Base-by-base conservation (phyloP, 2,888 invertebrate genomes). In the Diarsia dahlii region DNA sequence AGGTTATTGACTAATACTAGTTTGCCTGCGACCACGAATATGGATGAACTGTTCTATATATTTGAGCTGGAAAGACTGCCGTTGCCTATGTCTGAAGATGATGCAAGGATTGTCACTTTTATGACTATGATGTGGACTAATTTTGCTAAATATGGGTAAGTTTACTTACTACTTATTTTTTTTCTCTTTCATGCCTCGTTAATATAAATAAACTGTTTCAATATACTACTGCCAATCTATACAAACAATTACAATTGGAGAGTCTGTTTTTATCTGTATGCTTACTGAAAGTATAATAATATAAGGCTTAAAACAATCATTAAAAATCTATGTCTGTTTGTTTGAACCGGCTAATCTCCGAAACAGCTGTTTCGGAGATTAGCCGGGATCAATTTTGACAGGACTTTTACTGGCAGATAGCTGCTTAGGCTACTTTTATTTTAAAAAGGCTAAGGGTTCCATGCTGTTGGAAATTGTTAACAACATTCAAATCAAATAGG, bases 91-190 rank as follows among this genome's bases (percentile, higher is more conserved):
- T 93, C 93, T 54, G 95, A 96, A 63, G 92, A 94, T 39, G 97
- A 97, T 20, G 95, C 95, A 0, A 92, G 94, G 52, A 96, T 97
- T 23, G 90, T 95, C 1, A 95, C 95, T 0, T 95, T 96, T 48
- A 95, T 97, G 95, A 95, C 96, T 0, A 94, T 94, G 91, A 94
- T 97, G 95, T 97, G 96, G 96, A 95, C 96, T 0, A 95, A 96
- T 78, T 97, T 97, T 69, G 96, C 96, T 12, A 96, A 95, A 86
- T 92, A 89, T 87, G 96, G 96, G 97, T 97, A 86, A 93, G 95
- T 48, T 48, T 28, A 28, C 28, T 28, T 2, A 2, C 12, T 48
- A 13, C 46, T 46, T 46, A 46, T 39, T 39, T 39, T 39, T 39
- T 54, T 50, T 50, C 20, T 2, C 20, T 52, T 52, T n/a, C 20